Evolutionary conservation across 2,888 invertebrate genomes (phyloP), one percentile per base, ranked within the genome.

Genomic region (Cancer borealis): DNA sequence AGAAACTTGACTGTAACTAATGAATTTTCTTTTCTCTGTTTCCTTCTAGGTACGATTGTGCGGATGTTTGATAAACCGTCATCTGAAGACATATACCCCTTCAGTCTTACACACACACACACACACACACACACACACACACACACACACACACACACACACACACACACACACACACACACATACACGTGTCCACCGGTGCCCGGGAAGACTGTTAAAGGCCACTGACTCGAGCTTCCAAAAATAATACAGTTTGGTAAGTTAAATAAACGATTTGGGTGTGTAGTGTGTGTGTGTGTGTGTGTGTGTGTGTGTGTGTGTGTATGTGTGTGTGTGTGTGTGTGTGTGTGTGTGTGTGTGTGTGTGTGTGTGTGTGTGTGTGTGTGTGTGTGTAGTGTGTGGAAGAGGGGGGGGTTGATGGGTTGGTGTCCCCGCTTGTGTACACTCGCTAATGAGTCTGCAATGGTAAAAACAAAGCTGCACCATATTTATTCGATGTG

Each of bases 71-170:
- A 30, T 8, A 30, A 12, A 30, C 12, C 30, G 26, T 79, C 79
- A 79, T 26, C 30, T 8, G 73, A n/a, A 66, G 66, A 66, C n/a
- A n/a, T n/a, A 66, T 17, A n/a, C 5, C 2, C 3, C n/a, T 66
- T 66, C 66, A 21, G n/a, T 73, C 73, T n/a, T 26, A 73, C 73
- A 73, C 73, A 79, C 79, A 79, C 79, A 79, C 79, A 79, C 79
- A 79, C 79, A 79, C 79, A 79, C 79, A 79, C 79, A 79, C 79
- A 79, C 79, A 79, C 79, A 79, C 79, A 79, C 79, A 79, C 79
- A 79, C 79, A 79, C 79, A 79, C 79, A 79, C 79, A 79, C 79
- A 79, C 79, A 79, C 79, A 79, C 79, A 79, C 79, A 79, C 79
- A 79, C 79, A 79, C 79, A 30, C 79, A 79, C 79, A 79, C 79